Base-by-base conservation (phyloP, 2,797 vertebrate species). In the Amblyraja radiata region DNA sequence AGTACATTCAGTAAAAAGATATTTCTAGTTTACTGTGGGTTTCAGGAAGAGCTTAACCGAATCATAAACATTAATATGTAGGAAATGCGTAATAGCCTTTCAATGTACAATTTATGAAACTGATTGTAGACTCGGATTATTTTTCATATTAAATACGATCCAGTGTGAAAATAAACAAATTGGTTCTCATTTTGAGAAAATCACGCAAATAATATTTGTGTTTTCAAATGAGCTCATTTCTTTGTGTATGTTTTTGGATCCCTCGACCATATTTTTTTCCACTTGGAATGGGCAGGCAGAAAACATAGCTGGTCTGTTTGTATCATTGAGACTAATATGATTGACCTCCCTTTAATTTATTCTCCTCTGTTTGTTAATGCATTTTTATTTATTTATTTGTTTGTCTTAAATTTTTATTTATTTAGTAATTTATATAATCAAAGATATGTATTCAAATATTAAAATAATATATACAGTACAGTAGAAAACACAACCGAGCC, bases 31-130 rank as follows among this genome's bases (percentile, higher is more conserved):
- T 93, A 94, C 61, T 81, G 76, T 10, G 68, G 74, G 93, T 93
- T 84, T 94, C 88, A 94, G 93, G 93, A 94, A 93, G 78, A 93
- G 63, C 90, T 94, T 95, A 79, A 93, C 81, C 93, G 90, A 93
- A 94, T 94, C 91, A 71, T 93, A 80, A 94, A 71, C 28, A 80
- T 93, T 91, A 93, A 93, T 93, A 90, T 92, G 63, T 58, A 93
- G 81, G 93, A 93, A 94, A 93, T 36, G 39, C 68, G 46, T 63
- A 93, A 58, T 9, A 73, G 78, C 46, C 80, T 73, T 73, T 68
- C 46, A 93, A 86, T 93, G 93, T 93, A 63, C 93, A 94, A 83
- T 32, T 86, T n/a, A 18, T 80, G 14, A 93, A 10, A 80, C 61
- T 78, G 65, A 86, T 90, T 93, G 86, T 32, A 93, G 18, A 81